Base-by-base conservation (phyloP, 37 sponge, comb jelly and placozoan genomes). In the Amphimedon queenslandica region DNA sequence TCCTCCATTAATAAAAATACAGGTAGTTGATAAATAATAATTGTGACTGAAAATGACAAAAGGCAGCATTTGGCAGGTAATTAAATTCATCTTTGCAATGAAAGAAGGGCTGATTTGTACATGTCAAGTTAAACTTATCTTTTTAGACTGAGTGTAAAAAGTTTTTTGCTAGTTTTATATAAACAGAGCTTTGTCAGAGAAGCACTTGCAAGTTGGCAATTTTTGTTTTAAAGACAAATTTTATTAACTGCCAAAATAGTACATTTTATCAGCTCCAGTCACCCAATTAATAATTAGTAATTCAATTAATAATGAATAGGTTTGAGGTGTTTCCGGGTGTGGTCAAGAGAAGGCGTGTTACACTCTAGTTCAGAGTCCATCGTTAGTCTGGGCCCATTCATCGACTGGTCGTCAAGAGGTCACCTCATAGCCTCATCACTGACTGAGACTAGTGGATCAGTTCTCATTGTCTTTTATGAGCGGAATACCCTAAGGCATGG, bases 381-480 rank as follows among this genome's bases (percentile, higher is more conserved):
- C 8, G 69, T 75, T n/a, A 91, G 96, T 0, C 64, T 99, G 39
- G 96, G 84, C 58, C 90, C 90, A 53, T 23, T 91, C 6, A 66
- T 97, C 33, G 42, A 55, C 64, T 97, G 99, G 99, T 84, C 75
- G 90, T 89, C 51, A 1, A 72, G 75, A 78, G 99, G 96, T 18
- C 90, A 74, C 70, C 88, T 99, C 23, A 87, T 99, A 39, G 87
- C 96, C 8, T 84, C 88, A 10, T 69, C 83, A 23, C 94, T 89
- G 35, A 71, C 73, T 33, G 82, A 69, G 37, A 87, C 96, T 37
- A 84, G 92, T 37, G 40, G 75, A 1, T 79, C 87, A 42, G 86
- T 95, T 58, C 82, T 99, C 36, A 74, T 99, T 37, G n/a, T n/a
- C n/a, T 99, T 99, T 87, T 92, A 95, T 82, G 99, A 99, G 68